These are phyloP conservation scores for Dyspetes luteomarginatus DNA, from an alignment of 2,888 invertebrate species.

Conservation along the genomic window DNA sequence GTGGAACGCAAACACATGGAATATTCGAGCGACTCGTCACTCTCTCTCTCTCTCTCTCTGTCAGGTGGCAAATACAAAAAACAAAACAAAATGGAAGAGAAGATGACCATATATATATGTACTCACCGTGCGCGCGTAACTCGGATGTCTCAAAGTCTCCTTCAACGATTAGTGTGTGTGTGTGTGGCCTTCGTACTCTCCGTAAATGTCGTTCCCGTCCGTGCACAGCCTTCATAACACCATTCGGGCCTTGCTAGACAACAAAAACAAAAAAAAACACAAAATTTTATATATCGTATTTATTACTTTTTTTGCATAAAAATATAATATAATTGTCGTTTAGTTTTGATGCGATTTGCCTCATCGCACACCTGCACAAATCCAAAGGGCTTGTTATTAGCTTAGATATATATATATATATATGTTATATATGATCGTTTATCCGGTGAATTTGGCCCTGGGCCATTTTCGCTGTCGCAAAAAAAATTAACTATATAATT, in stretches of 20 bases:
- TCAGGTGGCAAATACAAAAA: background rate
- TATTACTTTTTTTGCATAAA: slow-evolving; percentile 20
- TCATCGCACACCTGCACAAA: slow-evolving; percentile 21
- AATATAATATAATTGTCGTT: slow-evolving; percentile 2
- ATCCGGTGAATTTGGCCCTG: background rate
- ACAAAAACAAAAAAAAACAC: background rate
- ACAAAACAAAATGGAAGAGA: background rate
- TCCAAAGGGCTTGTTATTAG: slow-evolving; percentile 36
- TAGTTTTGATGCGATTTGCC: slow-evolving; percentile 8
- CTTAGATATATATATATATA: background rate
- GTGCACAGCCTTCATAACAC: slow-evolving; percentile 15
- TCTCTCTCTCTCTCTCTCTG: background rate
- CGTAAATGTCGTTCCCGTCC: background rate
- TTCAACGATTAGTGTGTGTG: too few species aligned
- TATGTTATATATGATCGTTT: background rate
- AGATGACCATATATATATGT: background rate
- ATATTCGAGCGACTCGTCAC: background rate
- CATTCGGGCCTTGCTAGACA: background rate
- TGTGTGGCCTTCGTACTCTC: slow-evolving; percentile 32
- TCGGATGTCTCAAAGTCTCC: slow-evolving; percentile 48
- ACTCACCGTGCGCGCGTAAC: slow-evolving; percentile 12
- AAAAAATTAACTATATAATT: background rate
- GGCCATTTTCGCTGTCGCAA: background rate
- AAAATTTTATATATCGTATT: slow-evolving; percentile 27
- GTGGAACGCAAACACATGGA: slow-evolving; percentile 16